Evolutionary conservation across 2,113 vertebrate species (phyloP), one percentile per base, ranked within the genome.

Genomic region (Cebus imitator): DNA sequence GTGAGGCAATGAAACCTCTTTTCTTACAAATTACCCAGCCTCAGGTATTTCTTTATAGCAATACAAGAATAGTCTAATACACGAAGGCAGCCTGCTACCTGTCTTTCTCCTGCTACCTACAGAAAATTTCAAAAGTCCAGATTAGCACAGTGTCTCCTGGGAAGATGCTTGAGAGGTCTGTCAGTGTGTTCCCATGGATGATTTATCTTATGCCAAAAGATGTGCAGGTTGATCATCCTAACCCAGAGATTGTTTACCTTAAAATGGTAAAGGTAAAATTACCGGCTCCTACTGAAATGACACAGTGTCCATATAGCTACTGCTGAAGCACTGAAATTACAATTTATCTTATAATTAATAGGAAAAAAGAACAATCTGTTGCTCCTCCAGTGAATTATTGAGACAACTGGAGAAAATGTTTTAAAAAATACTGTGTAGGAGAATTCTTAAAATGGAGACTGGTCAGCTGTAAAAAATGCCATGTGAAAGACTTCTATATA

Each of bases 231-330:
- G 64, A 81, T 84, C 4, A 30, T 13, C 6, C 21, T 94, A 80
- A 93, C 68, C 73, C 20, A 48, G 55, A 87, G 43, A 45, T 21
- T 52, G 48, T 40, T 87, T 76, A 50, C 55, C 58, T 80, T 87
- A 57, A 96, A 83, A 61, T 43, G 32, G 45, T 85, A 93, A 86
- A n/a, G 48, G 37, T 94, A 86, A 85, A 81, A 52, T 64, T 70
- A 82, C 86, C 37, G 58, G 76, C 16, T 43, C 25, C 30, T 40
- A 25, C 58, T 52, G 13, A 94, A 93, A 55, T 16, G 76, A 76
- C 16, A 85, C 2, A 18, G 84, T 61, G 43, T 18, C 21, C 45
- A 68, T 20, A 70, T 6, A 57, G 17, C 35, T 78, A 32, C 3
- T 43, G 32, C 23, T 2, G 0, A 35, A 68, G 48, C 37, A 50